Base-by-base conservation (phyloP, 2,888 invertebrate genomes). In the Hedychridium roseum region DNA sequence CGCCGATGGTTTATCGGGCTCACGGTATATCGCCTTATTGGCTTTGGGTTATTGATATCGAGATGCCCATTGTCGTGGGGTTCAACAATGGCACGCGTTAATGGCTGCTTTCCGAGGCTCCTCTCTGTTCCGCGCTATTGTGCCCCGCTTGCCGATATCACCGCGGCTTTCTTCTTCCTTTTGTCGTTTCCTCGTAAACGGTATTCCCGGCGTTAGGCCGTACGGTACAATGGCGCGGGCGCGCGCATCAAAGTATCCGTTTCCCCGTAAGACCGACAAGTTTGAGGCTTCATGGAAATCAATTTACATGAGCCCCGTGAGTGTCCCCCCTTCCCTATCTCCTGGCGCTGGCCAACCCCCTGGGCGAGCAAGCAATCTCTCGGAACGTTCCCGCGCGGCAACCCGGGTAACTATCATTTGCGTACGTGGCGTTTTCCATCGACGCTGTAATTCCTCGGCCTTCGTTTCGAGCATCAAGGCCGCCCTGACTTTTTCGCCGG, bases 21-120 rank as follows among this genome's bases (percentile, higher is more conserved):
- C 30, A 30, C 20, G 39, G n/a, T n/a, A 30, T 43, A 58, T 54
- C 56, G 57, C 68, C 35, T 43, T 70, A 73, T 73, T 72, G 70
- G 72, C 69, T 72, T 69, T 67, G 63, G n/a, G 66, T 65, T 67
- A 70, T 67, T 69, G 67, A 68, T 73, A 68, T 66, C 62, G 57
- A 57, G 59, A 57, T 59, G 62, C 55, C 63, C 54, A 66, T 71
- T 73, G 67, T 68, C 64, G 58, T 41, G 40, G 31, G 39, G 34
- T 49, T 35, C 57, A 46, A 69, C 73, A 71, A 72, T 68, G 50
- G 60, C 57, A 45, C 34, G 37, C 54, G 61, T 63, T 71, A 70
- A 73, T 68, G 64, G 65, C 52, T 56, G 55, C 47, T 50, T 38
- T 34, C 50, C 53, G 59, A 59, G 55, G 55, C 26, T 12, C 14